Percentiles rank a stretch among this genome's conserved stretches.
These are phyloP conservation scores for Cryptosula pallasiana DNA, from an alignment of 2,888 invertebrate species.

Conservation along the genomic window DNA sequence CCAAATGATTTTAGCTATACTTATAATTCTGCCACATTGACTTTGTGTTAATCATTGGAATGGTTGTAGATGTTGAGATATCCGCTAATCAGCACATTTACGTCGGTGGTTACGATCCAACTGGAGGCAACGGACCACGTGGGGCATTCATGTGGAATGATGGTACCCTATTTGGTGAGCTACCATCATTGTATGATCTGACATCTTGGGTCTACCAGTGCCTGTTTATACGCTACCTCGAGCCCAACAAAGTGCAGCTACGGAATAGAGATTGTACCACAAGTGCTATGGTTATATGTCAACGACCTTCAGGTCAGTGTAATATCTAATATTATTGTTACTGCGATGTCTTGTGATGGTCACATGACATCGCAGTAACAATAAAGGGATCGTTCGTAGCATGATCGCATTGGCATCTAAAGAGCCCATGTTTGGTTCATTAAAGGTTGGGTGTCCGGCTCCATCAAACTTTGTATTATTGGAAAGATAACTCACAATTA, in stretches of 20 bases:
- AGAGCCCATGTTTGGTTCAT: too few relatives aligned
- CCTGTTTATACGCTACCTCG: neutral
- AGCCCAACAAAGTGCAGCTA: neutral
- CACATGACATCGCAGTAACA: too few relatives aligned
- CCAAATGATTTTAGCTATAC: too few relatives aligned
- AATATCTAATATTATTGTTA: neutral
- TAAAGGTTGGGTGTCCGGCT: too few relatives aligned
- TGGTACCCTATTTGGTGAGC: neutral
- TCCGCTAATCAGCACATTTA: neutral
- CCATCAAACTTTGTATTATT: too few relatives aligned
- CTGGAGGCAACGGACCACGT: neutral
- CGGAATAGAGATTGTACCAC: neutral
- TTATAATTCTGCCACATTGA: too few relatives aligned
- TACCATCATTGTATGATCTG: neutral
- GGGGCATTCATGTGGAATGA: constrained; percentile 3
- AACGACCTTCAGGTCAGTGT: constrained; percentile 12
- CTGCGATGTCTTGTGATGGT: too few relatives aligned
- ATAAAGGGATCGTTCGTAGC: too few relatives aligned
- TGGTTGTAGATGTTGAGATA: neutral
- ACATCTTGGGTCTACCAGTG: neutral
- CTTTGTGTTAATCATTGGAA: too few relatives aligned
- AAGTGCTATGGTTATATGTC: neutral
- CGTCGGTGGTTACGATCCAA: neutral
- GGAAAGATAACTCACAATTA: too few relatives aligned
- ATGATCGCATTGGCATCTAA: too few relatives aligned